Conservation (phyloP, 2,888 invertebrate genomes). For the Synergus umbraculus region DNA sequence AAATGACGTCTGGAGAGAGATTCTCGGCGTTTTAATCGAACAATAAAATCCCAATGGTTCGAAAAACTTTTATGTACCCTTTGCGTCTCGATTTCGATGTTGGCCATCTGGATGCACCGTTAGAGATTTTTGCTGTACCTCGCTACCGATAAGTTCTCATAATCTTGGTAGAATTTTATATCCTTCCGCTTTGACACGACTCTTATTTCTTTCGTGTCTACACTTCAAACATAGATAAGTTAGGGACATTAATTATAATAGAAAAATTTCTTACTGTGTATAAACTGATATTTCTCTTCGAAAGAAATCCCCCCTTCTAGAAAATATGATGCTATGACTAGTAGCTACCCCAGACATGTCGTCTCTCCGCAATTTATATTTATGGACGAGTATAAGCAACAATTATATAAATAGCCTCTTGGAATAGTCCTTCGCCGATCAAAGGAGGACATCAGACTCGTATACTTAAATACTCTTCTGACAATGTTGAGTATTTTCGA, state of each 20-base stretch:
- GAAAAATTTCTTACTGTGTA: no score
- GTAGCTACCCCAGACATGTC: no score
- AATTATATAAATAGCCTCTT: not conserved
- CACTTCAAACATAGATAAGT: not conserved
- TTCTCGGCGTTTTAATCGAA: not conserved
- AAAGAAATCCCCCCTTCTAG: not conserved
- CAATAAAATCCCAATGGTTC: not conserved
- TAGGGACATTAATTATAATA: no score
- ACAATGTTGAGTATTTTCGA: constrained; percentile 47
- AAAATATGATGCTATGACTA: not conserved
- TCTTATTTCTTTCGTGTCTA: not conserved
- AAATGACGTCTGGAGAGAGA: not conserved
- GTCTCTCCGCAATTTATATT: not conserved
- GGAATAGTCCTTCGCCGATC: not conserved
- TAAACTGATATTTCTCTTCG: not conserved
- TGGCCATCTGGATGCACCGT: not conserved
- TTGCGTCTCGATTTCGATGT: not conserved
- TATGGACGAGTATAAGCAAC: not conserved
- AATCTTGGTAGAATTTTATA: not conserved
- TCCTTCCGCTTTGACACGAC: not conserved
- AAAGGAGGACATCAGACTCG: not conserved
- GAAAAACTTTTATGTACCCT: constrained; percentile 9
- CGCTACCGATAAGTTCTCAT: not conserved
- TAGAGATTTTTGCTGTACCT: not conserved
- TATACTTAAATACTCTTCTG: constrained; percentile 18